Conservation (phyloP, 2,888 invertebrate genomes). For the Microdon myrmicae region DNA sequence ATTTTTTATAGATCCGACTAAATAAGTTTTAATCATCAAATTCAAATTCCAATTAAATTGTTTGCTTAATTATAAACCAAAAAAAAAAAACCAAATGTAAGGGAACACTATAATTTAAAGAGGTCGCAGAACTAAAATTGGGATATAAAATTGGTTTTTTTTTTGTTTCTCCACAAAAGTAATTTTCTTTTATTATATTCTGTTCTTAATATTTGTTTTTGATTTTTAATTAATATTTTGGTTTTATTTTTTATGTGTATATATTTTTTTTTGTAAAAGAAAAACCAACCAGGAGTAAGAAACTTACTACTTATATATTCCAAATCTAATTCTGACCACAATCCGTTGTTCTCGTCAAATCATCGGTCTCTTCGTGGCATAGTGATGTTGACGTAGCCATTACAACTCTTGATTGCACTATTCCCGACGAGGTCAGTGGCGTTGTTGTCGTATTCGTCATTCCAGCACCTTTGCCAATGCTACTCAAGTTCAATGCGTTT, state of each 20-base stretch:
- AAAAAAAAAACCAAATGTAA: conserved; percentile 42
- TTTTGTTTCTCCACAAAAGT: not conserved
- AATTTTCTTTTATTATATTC: not conserved
- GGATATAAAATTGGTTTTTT: conserved; percentile 1
- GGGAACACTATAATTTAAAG: conserved; percentile 12
- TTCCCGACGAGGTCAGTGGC: conserved; percentile 38
- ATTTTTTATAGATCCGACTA: conserved; percentile 21
- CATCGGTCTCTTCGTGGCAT: conserved; percentile 40
- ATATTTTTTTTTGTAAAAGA: too few relatives aligned
- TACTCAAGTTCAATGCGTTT: conserved; percentile 42
- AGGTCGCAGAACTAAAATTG: conserved; percentile 16
- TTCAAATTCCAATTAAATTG: conserved; percentile 2
- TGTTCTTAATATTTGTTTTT: not conserved
- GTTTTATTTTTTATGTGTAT: too few relatives aligned
- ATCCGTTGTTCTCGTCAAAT: conserved; percentile 45
- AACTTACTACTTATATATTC: conserved; percentile 6
- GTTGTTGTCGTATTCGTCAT: conserved; percentile 20
- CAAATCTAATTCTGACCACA: conserved; percentile 44
- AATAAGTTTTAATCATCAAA: conserved; percentile 1
- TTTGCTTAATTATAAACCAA: conserved; percentile 36
- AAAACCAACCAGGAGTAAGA: conserved; percentile 1
- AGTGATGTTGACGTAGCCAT: conserved; percentile 22
- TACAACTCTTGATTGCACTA: conserved; percentile 40
- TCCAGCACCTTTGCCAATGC: conserved; percentile 27
- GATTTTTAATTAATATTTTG: not conserved